Evolutionary conservation across 2,113 vertebrate genomes (phyloP), one percentile per base, ranked within the genome.

Genomic region (Petroica traversi): DNA sequence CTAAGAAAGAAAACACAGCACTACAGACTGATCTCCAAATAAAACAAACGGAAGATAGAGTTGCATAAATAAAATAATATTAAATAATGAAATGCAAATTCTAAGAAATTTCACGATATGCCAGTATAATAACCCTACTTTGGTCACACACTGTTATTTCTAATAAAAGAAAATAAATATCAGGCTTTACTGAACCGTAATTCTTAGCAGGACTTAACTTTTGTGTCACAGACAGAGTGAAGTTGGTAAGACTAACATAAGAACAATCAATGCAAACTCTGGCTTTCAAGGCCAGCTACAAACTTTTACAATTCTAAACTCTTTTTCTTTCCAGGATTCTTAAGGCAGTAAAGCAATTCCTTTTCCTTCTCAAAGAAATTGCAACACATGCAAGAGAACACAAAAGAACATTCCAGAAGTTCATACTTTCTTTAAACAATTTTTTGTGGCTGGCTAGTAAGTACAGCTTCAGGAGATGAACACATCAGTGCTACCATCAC

Each of bases 1-100:
- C 82, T 55, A 43, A 85, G 73, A 82, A 85, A 40, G 72, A 89
- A 88, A 92, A 91, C 14, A 68, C 1, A 3, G 33, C 41, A 69
- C 51, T 93, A 73, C 31, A 76, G 40, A 64, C 19, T 29, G 57
- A 92, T 68, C 51, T 89, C 83, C 86, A 96, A 91, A 67, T 71
- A 95, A 96, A 97, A 91, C 76, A 97, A 96, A 95, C 17, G 12
- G 48, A 87, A 93, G 94, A 72, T 4, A 62, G 34, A 94, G 45
- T 80, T 96, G 36, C 85, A 88, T 84, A 94, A 96, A 95, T 88
- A 91, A 92, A 96, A 96, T 83, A 93, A 94, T 91, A 95, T 41
- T 88, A 72, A 96, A 97, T 91, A 92, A 92, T 76, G 36, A 96
- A 95, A 96, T 77, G 66, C 80, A 94, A 92, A 95, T 93, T 73